Conservation (phyloP, 2,888 invertebrate genomes). For the Ischnus inquisitorius region DNA sequence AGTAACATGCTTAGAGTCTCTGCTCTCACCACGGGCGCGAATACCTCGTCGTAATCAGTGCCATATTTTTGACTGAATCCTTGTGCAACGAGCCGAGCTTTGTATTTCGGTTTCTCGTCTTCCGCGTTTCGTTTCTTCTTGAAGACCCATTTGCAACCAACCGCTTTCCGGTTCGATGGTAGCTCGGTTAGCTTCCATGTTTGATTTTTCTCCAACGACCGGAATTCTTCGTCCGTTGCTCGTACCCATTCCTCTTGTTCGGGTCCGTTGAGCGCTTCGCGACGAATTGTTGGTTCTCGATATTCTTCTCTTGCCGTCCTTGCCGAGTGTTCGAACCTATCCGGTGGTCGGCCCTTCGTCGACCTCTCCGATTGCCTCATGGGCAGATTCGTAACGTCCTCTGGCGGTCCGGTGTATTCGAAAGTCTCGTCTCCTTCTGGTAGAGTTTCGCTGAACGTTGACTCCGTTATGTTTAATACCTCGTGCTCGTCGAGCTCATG, state of each 20-base stretch:
- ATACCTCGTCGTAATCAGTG: too few relatives aligned
- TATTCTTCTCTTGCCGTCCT: constrained; percentile 22
- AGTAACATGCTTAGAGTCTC: constrained; percentile 70
- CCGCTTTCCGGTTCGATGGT: constrained; percentile 63
- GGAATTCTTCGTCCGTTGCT: constrained; percentile 47
- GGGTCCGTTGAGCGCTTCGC: constrained; percentile 22
- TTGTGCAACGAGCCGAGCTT: constrained; percentile 74
- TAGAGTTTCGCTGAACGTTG: not conserved
- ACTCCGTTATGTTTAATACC: not conserved
- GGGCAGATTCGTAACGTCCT: not conserved
- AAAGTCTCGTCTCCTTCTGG: not conserved
- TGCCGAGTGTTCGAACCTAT: constrained; percentile 27
- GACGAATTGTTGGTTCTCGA: constrained; percentile 33
- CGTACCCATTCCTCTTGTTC: constrained; percentile 21
- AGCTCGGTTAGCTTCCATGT: constrained; percentile 50
- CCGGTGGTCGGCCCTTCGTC: constrained; percentile 49
- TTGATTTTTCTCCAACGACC: constrained; percentile 25
- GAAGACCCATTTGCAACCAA: constrained; percentile 76
- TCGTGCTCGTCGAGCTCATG: not conserved
- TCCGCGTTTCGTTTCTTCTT: constrained; percentile 64
- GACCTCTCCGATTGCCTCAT: constrained; percentile 20
- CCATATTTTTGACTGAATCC: too few relatives aligned
- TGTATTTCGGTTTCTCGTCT: constrained; percentile 68
- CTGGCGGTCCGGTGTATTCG: not conserved
- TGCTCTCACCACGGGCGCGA: too few relatives aligned